Base-by-base conservation (phyloP, 2,113 vertebrate species). In the Larimichthys crocea region DNA sequence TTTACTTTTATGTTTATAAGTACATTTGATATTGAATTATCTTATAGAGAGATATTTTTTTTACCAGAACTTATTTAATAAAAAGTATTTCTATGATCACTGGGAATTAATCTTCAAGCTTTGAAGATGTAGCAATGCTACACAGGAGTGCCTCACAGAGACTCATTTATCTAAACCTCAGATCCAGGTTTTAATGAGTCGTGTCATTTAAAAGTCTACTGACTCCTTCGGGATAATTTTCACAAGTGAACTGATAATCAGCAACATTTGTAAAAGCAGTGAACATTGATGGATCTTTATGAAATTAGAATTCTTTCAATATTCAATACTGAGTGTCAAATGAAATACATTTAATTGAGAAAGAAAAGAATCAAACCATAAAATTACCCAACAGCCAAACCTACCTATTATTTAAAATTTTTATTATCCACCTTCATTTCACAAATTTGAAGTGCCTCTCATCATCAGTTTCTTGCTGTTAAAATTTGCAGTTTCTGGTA, bases 111-210 rank as follows among this genome's bases (percentile, higher is more conserved):
- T 82, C 52, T 78, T 68, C 59, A 77, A 22, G 26, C 26, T 26
- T 26, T 26, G 26, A 26, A 26, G 26, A 26, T 26, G 26, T 26
- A 26, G 35, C 56, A 66, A 31, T 67, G 26, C 64, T 59, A 59
- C 50, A 52, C 52, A n/a, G 26, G 49, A 46, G 29, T 50, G 40
- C 52, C 42, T 57, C 29, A 52, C 35, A 61, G 24, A 67, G 46
- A 62, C 57, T 17, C 20, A 61, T 66, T 72, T 15, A 66, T 71
- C 40, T 72, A 55, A 83, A 61, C 49, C 60, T 53, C 19, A 62
- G n/a, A 53, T 55, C 35, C 35, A 40, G 35, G 35, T 40, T 40
- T 40, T 40, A 40, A 40, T 40, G 35, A 40, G 35, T 40, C 6
- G 35, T 40, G 35, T 40, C 8, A 40, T 40, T 40, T 60, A 35